phyloP scores from a whole-genome alignment of 2,113 vertebrate genomes.

The Lonchura striata region DNA sequence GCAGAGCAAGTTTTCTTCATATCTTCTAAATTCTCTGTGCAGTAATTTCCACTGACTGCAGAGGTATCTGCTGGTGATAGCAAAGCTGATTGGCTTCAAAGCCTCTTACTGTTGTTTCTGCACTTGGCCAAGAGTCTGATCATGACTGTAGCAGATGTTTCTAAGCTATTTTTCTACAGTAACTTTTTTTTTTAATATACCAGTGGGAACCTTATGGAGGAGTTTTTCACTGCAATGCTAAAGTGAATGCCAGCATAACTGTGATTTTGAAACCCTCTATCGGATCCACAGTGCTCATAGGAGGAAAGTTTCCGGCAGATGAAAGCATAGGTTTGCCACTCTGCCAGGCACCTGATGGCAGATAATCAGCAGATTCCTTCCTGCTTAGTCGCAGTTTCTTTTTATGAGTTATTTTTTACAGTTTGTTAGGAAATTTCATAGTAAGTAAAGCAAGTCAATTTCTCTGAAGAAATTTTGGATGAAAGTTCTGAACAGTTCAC shows the following conservation, averaged over 20 bases:
- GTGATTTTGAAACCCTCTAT: constrained; percentile 35
- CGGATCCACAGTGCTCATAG: neutral
- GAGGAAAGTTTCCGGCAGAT: constrained; percentile 36
- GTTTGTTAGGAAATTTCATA: constrained; percentile 7
- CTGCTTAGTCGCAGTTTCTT: constrained; percentile 1
- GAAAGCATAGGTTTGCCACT: constrained; percentile 31
- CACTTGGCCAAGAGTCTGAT: constrained; percentile 48
- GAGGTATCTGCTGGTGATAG: constrained; percentile 55
- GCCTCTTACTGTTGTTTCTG: constrained; percentile 56
- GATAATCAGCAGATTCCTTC: constrained; percentile 33
- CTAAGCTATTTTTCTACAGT: neutral
- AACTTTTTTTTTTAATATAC: constrained; percentile 9
- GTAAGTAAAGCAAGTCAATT: neutral
- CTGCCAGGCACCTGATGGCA: constrained; percentile 39
- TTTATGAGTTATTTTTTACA: neutral
- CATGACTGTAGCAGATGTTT: constrained; percentile 66
- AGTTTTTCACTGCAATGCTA: constrained; percentile 45
- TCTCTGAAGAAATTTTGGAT: neutral
- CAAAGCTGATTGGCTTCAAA: constrained; percentile 68
- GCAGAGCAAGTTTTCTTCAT: neutral
- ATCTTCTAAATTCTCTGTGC: constrained; percentile 25
- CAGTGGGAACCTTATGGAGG: constrained; percentile 58
- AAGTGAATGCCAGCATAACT: constrained; percentile 46
- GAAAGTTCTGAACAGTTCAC: neutral
- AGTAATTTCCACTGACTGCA: constrained; percentile 54